Conservation (phyloP, 2,888 invertebrate genomes). For the Drosophila anomelani region DNA sequence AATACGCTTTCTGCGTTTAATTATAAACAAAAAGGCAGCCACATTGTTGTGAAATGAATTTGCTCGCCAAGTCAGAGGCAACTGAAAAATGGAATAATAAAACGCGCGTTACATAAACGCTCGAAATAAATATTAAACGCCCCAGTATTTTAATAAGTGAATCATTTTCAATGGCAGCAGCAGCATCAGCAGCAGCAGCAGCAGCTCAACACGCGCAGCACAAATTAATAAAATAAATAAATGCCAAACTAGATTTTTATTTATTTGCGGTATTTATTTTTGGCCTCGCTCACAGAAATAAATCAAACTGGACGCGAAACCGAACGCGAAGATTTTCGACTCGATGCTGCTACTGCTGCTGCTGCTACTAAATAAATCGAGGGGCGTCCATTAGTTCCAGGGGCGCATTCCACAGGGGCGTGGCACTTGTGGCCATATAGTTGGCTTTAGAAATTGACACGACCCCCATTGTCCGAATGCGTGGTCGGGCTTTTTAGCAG, state of each 20-base stretch:
- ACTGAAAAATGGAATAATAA: conserved; percentile 64
- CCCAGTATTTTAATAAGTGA: conserved; percentile 61
- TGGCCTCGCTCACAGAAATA: conserved; percentile 67
- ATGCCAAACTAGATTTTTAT: conserved; percentile 45
- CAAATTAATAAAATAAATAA: conserved; percentile 79
- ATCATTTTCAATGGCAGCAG: conserved; percentile 61
- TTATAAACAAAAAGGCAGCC: conserved; percentile 69
- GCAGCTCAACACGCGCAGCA: conserved; percentile 59
- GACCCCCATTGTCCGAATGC: conserved; percentile 34
- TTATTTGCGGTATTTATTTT: conserved; percentile 71
- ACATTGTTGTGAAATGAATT: conserved; percentile 48
- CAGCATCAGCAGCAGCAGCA: conserved; percentile 18
- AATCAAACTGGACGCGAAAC: conserved; percentile 63
- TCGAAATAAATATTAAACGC: conserved; percentile 68
- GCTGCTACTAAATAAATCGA: conserved; percentile 31
- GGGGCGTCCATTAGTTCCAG: conserved; percentile 26
- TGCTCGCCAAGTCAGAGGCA: conserved; percentile 18
- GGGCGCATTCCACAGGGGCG: conserved; percentile 45
- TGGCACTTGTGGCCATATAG: conserved; percentile 50
- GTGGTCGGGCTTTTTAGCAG: conserved; percentile 38
- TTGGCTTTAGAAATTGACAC: conserved; percentile 72
- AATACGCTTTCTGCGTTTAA: conserved; percentile 74
- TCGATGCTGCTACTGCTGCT: conserved; percentile 3
- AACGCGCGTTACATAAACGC: conserved; percentile 73
- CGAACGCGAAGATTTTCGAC: conserved; percentile 43